Evolutionary conservation across 2,113 vertebrate genomes (phyloP), one percentile per base, ranked within the genome.

Genomic region (Ochotona curzoniae): DNA sequence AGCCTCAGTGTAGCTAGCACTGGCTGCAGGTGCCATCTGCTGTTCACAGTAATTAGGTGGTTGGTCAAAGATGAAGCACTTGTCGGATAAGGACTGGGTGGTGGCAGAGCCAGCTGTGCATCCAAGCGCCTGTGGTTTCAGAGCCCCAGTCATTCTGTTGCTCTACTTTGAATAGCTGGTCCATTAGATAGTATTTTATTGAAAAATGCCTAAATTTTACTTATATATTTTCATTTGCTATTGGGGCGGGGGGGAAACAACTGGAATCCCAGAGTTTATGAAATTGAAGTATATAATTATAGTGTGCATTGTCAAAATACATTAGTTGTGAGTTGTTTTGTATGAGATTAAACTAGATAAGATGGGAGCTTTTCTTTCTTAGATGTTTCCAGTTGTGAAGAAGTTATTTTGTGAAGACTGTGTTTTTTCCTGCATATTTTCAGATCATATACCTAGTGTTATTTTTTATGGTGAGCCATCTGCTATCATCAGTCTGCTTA

Each of bases 381-480:
- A 76, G 12, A 38, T 83, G 18, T 89, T 88, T 63, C 61, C 69
- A 76, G 69, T 69, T 83, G 67, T 88, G 38, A 61, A 49, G 23
- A 14, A 67, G 28, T 47, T 60, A 57, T 57, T 28, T 80, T 69
- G 74, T 83, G 3, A 7, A 86, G 78, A 64, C 1, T 87, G 51
- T 69, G 20, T 26, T n/a, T 60, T 30, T 32, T 28, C 18, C 60
- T 18, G 10, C 26, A 57, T 83, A 66, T 30, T 82, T 75, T 8
- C 82, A 91, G 23, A 30, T 71, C 35, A 28, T 83, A 2, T 7
- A 20, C 30, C 79, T 76, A 91, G 25, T 64, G 13, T 94, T 91
- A 83, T n/a, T 94, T 87, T 79, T 94, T 30, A 84, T n/a, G 30
- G 88, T 64, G 28, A 32, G 30, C 47, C 47, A 12, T 88, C 28